Evolutionary conservation across 2,797 vertebrate species (phyloP).

Genomic region (Allochrocebus solatus): DNA sequence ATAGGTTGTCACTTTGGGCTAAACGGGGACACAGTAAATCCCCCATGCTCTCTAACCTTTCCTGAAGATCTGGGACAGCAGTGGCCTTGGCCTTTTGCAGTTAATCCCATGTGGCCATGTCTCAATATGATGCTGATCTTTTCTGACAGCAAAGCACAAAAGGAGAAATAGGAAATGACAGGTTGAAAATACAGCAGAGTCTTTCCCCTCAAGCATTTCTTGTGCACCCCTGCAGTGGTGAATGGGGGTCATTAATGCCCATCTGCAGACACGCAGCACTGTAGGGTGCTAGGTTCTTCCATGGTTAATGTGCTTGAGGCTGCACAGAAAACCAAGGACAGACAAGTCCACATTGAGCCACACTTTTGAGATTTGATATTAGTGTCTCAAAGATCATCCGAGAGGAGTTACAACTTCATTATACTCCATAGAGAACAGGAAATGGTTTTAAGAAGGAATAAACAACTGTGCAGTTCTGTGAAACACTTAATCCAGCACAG

Average conservation of each 20-base stretch:
- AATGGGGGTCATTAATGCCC: not conserved
- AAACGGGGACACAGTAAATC: not conserved
- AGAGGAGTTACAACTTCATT: not conserved
- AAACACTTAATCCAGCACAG: not conserved
- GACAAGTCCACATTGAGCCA: not conserved
- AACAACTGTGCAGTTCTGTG: not conserved
- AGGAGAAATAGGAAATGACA: slow-evolving; percentile 55
- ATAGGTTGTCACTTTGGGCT: not conserved
- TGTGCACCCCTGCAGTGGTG: not conserved
- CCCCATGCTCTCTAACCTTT: not conserved
- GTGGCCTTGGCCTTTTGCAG: not conserved
- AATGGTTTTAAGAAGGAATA: not conserved
- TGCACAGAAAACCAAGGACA: not conserved
- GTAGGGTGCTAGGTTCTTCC: not conserved
- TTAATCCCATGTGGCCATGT: not conserved
- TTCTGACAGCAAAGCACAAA: slow-evolving; percentile 39
- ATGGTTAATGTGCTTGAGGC: not conserved
- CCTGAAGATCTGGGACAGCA: not conserved
- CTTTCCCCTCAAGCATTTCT: not conserved
- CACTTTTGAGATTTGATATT: not conserved
- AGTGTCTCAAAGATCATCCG: not conserved
- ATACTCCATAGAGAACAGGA: not conserved
- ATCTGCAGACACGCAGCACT: not conserved
- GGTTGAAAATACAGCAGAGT: not conserved
- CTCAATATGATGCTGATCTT: slow-evolving; percentile 16